Evolutionary conservation across 2,113 vertebrate species (phyloP).

Genomic region (Chelonoidis abingdonii): DNA sequence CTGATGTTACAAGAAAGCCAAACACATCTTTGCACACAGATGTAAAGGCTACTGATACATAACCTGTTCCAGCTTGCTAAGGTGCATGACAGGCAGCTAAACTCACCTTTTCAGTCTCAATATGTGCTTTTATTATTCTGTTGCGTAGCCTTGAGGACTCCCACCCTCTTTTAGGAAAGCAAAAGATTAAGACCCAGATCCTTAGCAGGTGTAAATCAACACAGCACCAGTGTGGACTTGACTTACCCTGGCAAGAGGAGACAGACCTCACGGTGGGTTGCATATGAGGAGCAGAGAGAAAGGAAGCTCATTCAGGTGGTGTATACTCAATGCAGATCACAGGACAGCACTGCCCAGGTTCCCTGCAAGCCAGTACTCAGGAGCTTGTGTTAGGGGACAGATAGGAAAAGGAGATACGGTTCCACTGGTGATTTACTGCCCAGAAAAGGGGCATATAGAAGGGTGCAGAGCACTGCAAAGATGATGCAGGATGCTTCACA

Average conservation of each 20-base stretch:
- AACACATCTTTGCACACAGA: background rate
- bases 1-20: background rate
- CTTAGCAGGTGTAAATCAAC: background rate
- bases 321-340: background rate
- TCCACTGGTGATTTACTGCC: too few species aligned
- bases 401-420: too few species aligned
- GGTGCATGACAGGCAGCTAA: background rate
- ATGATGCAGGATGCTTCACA: background rate
- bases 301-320: background rate
- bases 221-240: background rate
- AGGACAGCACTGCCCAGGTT: background rate
- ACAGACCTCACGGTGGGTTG: accelerated
- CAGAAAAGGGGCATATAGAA: background rate
- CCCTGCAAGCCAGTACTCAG: background rate
- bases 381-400: background rate
- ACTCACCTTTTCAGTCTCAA: background rate
- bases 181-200: background rate
- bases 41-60: background rate
- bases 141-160: background rate
- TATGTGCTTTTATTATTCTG: background rate
- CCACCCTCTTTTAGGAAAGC: background rate
- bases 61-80: background rate
- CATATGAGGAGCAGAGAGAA: accelerated
- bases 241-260: background rate
- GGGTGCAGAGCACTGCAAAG: background rate